phyloP scores from a whole-genome alignment of 2,888 invertebrate genomes.

The Epinotia bilunana region DNA sequence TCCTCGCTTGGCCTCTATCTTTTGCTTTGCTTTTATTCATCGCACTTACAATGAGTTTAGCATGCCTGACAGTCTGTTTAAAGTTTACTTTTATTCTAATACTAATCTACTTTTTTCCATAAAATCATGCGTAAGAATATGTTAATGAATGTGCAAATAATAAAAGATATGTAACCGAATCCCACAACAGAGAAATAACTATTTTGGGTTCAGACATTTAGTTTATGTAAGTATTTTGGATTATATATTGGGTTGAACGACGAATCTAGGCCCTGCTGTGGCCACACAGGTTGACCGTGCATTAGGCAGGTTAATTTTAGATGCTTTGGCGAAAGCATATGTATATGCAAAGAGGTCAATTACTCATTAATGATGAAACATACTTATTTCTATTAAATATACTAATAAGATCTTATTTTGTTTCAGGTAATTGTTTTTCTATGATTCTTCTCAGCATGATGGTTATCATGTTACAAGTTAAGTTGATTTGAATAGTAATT shows the following conservation, averaged over 20 bases:
- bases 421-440: constrained; percentile 10
- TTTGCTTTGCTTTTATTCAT: no score
- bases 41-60: no score
- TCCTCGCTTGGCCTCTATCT: no score
- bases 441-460: background rate
- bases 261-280: background rate
- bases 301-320: background rate
- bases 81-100: no score
- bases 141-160: no score
- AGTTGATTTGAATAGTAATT: background rate
- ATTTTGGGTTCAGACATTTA: background rate
- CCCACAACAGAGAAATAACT: no score
- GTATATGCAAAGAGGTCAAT: background rate
- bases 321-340: background rate
- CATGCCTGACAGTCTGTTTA: no score
- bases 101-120: no score
- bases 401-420: background rate
- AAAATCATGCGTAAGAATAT: no score
- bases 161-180: background rate
- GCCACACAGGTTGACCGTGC: background rate
- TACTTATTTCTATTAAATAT: background rate
- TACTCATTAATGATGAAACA: background rate
- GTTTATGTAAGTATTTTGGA: background rate
- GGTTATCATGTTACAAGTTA: background rate
- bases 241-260: background rate